A percentile compares a stretch with the other conserved stretches of the same genome.
Conservation (phyloP, 2,888 invertebrate species). For the Ophion slaviceki region DNA sequence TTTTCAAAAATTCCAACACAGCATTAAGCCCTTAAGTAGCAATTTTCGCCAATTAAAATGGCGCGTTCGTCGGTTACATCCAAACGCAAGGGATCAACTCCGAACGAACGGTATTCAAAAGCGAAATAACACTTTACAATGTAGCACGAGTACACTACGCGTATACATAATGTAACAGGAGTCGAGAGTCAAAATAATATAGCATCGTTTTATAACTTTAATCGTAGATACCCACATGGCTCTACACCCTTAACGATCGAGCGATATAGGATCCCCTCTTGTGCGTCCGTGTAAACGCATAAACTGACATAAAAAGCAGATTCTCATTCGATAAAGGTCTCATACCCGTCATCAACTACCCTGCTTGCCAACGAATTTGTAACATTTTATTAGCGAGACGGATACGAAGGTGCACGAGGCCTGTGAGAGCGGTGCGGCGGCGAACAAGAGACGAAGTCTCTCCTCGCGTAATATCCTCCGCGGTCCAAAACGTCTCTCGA, state of each 20-base stretch:
- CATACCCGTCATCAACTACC: constrained; percentile 77
- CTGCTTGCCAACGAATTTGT: constrained; percentile 80
- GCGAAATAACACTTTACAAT: constrained; percentile 54
- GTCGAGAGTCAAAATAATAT: background rate
- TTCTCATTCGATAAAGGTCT: constrained; percentile 75
- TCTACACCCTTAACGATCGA: background rate
- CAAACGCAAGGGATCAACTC: constrained; percentile 6
- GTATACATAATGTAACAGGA: constrained; percentile 2
- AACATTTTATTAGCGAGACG: constrained; percentile 80
- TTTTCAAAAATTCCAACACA: too few species aligned
- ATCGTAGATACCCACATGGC: background rate
- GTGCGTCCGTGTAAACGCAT: constrained; percentile 29
- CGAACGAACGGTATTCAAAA: constrained; percentile 50
- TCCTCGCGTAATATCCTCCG: constrained; percentile 26
- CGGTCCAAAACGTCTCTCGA: constrained; percentile 40
- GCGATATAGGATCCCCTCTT: background rate
- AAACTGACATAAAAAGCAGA: constrained; percentile 65
- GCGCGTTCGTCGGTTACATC: constrained; percentile 1
- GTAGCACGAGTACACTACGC: constrained; percentile 9
- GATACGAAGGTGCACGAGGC: constrained; percentile 69
- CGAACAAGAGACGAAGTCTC: constrained; percentile 11
- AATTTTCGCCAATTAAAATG: constrained; percentile 30
- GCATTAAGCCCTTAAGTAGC: background rate
- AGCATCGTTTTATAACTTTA: background rate
- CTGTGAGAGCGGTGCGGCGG: constrained; percentile 14